These are phyloP conservation scores for Rhinogobio ventralis DNA, from an alignment of 2,797 vertebrate species.

Conservation along the genomic window DNA sequence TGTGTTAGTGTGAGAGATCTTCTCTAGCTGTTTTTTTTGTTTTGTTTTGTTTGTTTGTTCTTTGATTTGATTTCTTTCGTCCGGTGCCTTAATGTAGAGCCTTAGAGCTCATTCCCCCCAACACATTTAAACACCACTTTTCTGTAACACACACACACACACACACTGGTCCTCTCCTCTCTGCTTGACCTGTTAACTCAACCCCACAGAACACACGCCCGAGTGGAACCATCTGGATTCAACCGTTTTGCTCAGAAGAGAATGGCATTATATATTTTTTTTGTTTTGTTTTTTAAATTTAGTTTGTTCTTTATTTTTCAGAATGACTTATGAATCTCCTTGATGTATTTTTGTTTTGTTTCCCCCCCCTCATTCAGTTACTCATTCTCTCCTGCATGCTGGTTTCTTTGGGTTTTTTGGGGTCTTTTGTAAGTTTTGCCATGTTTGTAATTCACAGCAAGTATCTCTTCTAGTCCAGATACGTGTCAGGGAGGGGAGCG, in stretches of 20 bases:
- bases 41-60: conserved; percentile 67
- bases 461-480: conserved; percentile 71
- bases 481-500: conserved; percentile 73
- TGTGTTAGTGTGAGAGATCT: conserved; percentile 40
- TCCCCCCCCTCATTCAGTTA: conserved; percentile 23
- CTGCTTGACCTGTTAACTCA: conserved; percentile 13
- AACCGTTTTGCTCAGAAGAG: conserved; percentile 73
- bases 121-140: conserved; percentile 27
- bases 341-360: conserved; percentile 47
- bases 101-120: conserved; percentile 22
- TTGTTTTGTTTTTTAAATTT: conserved; percentile 65
- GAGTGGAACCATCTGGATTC: conserved; percentile 36
- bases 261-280: conserved; percentile 68
- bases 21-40: conserved; percentile 53
- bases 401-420: conserved; percentile 75
- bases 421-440: conserved; percentile 76
- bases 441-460: conserved; percentile 67
- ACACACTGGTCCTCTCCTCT: conserved; percentile 20
- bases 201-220: conserved; percentile 38
- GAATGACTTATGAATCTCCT: conserved; percentile 40
- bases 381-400: conserved; percentile 76
- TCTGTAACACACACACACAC: conserved; percentile 33
- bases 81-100: conserved; percentile 95
- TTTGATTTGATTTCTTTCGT: conserved; percentile 92
- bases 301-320: conserved; percentile 65